Conservation (phyloP, 35 echinoderm and acorn worm species). For the Holothuria glaberrima region DNA sequence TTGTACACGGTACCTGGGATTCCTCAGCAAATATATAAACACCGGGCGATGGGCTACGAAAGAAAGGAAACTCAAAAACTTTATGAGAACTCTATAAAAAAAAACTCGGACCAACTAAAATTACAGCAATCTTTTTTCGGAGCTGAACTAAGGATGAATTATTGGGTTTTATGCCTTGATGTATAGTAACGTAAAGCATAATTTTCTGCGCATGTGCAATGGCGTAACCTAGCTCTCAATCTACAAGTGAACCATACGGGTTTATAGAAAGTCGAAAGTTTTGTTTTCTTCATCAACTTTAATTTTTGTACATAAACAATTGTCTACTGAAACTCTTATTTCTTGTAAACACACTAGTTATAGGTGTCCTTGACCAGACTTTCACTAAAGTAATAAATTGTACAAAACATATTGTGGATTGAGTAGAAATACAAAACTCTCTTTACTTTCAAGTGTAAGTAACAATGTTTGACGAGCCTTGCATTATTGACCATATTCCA, state of each 20-base stretch:
- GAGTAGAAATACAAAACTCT: too few relatives aligned
- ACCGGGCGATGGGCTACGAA: background rate
- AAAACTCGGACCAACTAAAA: background rate
- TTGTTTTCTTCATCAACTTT: too few relatives aligned
- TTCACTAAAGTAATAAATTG: too few relatives aligned
- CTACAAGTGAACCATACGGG: slow-evolving; percentile 5
- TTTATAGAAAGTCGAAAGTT: background rate
- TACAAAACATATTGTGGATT: too few relatives aligned
- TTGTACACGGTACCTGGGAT: background rate
- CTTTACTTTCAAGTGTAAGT: too few relatives aligned
- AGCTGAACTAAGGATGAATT: background rate
- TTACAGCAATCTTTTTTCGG: background rate
- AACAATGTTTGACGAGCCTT: too few relatives aligned
- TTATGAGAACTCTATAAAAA: background rate
- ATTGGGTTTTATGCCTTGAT: background rate
- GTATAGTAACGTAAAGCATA: background rate
- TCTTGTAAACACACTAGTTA: too few relatives aligned
- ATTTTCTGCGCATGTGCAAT: slow-evolving; percentile 40
- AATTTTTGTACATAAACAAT: too few relatives aligned
- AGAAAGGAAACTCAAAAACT: background rate
- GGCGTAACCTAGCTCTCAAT: background rate
- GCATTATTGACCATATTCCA: too few relatives aligned
- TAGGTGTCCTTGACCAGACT: too few relatives aligned
- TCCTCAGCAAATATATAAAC: background rate
- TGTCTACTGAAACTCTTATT: too few relatives aligned